These are phyloP conservation scores for Scytalopus superciliaris DNA, from an alignment of 2,113 vertebrate species.

Conservation along the genomic window DNA sequence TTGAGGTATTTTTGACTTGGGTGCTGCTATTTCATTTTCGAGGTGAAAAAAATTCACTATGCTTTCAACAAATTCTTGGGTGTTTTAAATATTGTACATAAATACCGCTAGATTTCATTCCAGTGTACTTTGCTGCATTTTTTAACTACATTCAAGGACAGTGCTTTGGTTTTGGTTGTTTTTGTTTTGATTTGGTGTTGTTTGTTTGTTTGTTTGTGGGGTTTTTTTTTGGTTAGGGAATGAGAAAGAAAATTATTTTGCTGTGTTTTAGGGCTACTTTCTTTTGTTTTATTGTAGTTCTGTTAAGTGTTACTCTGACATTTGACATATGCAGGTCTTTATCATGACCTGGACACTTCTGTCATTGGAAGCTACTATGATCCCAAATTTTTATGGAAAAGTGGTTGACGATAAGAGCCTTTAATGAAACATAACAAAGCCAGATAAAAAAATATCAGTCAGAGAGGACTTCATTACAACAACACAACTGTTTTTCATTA, in stretches of 20 bases:
- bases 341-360: neutral
- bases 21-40: neutral
- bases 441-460: neutral
- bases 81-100: neutral
- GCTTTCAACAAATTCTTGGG: neutral
- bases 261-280: neutral
- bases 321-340: neutral
- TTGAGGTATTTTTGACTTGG: neutral
- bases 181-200: too few species aligned
- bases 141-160: neutral
- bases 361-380: neutral
- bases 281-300: neutral
- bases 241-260: neutral
- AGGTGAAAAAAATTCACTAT: neutral
- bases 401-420: neutral
- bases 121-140: neutral
- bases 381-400: neutral
- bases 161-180: too few species aligned
- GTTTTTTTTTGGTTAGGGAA: neutral
- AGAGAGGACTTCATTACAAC: neutral
- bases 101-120: neutral
- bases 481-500: conserved; percentile 51
- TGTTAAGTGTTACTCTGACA: neutral
- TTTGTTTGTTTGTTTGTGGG: too few species aligned
- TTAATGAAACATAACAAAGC: conserved; percentile 29